Base-by-base conservation (phyloP, 2,113 vertebrate species). In the Erythrolamprus reginae region DNA sequence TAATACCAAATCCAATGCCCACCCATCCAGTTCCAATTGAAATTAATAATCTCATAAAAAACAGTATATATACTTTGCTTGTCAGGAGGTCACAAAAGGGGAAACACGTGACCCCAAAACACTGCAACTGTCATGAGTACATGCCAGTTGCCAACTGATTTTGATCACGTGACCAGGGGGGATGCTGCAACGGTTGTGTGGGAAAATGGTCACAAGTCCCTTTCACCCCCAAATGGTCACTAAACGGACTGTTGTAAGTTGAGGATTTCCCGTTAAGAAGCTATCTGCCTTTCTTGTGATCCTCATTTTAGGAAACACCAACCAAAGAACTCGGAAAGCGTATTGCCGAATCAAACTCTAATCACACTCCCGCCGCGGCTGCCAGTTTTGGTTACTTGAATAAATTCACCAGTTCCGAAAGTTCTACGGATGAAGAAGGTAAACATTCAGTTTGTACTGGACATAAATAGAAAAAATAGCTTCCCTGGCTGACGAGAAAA, bases 371-470 rank as follows among this genome's bases (percentile, higher is more conserved):
- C 0, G 93, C 92, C 9, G 93, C 96, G 0, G 47, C 97, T 2
- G 93, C 97, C 0, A 95, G 96, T 7, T 92, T 95, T 0, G 93
- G 95, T 86, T 98, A 97, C 97, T 95, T 99, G 91, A 98, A 97
- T 96, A 98, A 98, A 92, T 98, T 98, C 93, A 96, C 98, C 82
- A 98, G 98, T 95, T 99, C 99, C 0, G 99, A 99, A 91, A 99
- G 99, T 90, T 99, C 99, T 84, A 99, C 99, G 0, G 99, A 99
- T 33, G 99, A 99, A 97, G 99, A 99, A 98, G 99, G 99, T 99
- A 97, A 7, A 3, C 0, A 77, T 19, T 19, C 15, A 19, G 5
- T 38, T 38, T 38, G 6, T 77, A 19, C 38, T 7, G 65, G n/a
- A 17, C 10, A 33, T 17, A 2, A 70, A 6, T 6, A 33, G 13